A percentile compares a stretch with the other conserved stretches of the same genome.
phyloP scores from a whole-genome alignment of 2,888 invertebrate species.

The Campoplex nolae region DNA sequence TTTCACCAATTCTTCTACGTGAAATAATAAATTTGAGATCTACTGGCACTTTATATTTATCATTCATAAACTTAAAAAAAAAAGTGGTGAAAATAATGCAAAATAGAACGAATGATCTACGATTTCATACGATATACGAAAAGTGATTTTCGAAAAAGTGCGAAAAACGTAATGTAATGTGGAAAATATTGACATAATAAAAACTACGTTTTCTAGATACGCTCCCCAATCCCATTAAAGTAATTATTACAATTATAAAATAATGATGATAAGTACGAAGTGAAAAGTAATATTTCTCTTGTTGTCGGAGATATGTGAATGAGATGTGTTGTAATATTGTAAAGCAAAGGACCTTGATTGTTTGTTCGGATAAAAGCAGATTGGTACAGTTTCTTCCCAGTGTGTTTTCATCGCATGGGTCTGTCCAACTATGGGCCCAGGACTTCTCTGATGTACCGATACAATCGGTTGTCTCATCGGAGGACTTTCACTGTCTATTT shows the following conservation, averaged over 20 bases:
- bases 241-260: conserved; percentile 4
- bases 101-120: conserved; percentile 21
- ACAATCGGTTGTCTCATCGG: conserved; percentile 77
- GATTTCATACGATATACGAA: background rate
- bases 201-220: conserved; percentile 44
- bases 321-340: conserved; percentile 18
- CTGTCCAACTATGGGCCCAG: conserved; percentile 74
- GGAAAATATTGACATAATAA: conserved; percentile 1
- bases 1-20: background rate
- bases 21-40: background rate
- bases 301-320: background rate
- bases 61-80: conserved; percentile 26
- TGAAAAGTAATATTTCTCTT: background rate
- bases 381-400: conserved; percentile 88
- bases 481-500: conserved; percentile 79
- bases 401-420: conserved; percentile 87
- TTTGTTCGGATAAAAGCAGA: conserved; percentile 78
- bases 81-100: conserved; percentile 24
- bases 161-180: background rate
- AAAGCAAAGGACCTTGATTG: conserved; percentile 78
- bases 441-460: conserved; percentile 79
- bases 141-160: background rate
- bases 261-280: background rate
- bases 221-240: conserved; percentile 30
- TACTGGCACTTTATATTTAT: conserved; percentile 20